phyloP scores from a whole-genome alignment of 2,797 vertebrate species.

The Hybognathus amarus region DNA sequence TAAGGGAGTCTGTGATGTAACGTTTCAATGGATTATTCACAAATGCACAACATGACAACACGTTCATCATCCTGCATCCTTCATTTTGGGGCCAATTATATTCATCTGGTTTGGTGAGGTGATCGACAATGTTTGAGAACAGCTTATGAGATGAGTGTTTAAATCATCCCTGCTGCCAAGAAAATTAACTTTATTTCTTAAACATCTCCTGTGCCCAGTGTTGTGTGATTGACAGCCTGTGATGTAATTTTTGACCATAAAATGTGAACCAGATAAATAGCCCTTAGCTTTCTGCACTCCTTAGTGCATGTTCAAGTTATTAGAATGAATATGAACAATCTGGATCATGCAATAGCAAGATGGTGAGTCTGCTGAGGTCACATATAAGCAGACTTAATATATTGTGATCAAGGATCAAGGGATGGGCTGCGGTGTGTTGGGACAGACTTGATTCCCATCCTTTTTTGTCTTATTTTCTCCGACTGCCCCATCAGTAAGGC shows the following conservation, averaged over 20 bases:
- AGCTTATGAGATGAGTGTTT: not conserved
- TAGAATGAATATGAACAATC: not conserved
- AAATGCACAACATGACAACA: constrained; percentile 16
- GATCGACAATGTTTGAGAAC: not conserved
- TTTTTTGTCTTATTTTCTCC: not conserved
- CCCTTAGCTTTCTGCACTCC: not conserved
- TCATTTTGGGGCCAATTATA: not conserved
- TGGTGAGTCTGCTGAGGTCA: constrained; percentile 42
- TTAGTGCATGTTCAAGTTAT: not conserved
- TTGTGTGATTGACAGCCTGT: constrained; percentile 28
- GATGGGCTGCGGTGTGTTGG: not conserved
- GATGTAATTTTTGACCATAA: constrained; percentile 30
- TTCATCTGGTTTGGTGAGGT: not conserved
- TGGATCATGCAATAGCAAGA: not conserved
- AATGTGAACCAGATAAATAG: not conserved
- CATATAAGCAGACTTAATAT: not conserved
- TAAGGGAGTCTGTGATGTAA: constrained; percentile 35
- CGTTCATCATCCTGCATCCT: constrained; percentile 11
- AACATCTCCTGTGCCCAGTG: not conserved
- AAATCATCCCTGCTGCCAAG: not conserved
- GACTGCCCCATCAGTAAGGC: not conserved
- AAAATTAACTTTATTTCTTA: not conserved
- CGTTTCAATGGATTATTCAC: constrained; percentile 13
- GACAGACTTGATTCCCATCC: constrained; percentile 1
- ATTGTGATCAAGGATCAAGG: not conserved